Evolutionary conservation across 2,888 invertebrate genomes (phyloP), one percentile per base, ranked within the genome.

Genomic region (Ashinkailepas kermadecensis): DNA sequence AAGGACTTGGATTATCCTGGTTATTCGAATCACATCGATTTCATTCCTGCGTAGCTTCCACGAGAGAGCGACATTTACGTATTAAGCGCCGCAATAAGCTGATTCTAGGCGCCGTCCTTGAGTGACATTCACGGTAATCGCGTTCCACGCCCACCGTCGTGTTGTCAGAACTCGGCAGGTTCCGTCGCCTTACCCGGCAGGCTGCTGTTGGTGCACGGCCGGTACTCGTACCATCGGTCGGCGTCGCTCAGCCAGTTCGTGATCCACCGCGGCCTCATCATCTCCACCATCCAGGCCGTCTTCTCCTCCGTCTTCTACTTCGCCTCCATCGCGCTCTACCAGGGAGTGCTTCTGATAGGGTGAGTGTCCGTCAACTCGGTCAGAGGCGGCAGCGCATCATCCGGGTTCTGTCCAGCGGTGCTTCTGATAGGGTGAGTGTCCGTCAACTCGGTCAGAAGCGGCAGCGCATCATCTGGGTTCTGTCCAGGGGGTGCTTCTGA

Each of bases 261-360:
- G 82, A 99, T 99, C 87, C 99, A 99, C 88, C 91, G 98, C 81
- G 99, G 99, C 74, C 91, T 99, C 83, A 97, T 99, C 86, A 99
- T 99, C 83, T 97, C 99, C 80, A 97, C 97, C 21, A 97, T 99
- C 94, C 94, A 95, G 90, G 99, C 99, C 1, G 95, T 99, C 70
- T 99, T 99, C 89, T 98, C 97, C 2, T 97, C 98, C 57, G 97
- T 99, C 64, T 99, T 99, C 89, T 99, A 99, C 89, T 93, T 99
- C 87, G 97, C 98, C 39, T 97, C 98, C 0, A 96, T 99, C 67
- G 94, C 97, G 12, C 91, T 99, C 54, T 99, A 99, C 89, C 99
- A 98, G 88, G 99, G 99, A n/a, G 95, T 99, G 86, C 91, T 99
- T 80, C 97, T 99, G 95, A 97, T 99, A 81, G 99, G 98, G 89